Conservation (phyloP, 2,888 invertebrate genomes). For the Timandra comae region DNA sequence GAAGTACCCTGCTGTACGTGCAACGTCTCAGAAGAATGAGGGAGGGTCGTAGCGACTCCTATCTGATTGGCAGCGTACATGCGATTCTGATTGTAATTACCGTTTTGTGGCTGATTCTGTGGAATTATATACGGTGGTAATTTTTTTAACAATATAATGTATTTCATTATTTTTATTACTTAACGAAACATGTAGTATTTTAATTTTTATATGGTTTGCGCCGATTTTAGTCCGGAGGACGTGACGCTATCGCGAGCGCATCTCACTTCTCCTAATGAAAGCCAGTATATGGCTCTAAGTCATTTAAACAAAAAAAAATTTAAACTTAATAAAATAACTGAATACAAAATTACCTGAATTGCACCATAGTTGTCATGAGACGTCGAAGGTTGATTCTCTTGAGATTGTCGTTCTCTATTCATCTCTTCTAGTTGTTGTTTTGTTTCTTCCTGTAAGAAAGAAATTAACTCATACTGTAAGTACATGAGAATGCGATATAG, state of each 20-base stretch:
- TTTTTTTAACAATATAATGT: neutral
- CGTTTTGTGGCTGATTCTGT: constrained; percentile 47
- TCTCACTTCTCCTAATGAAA: too few species aligned
- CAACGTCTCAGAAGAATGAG: constrained; percentile 46
- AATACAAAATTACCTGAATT: constrained; percentile 42
- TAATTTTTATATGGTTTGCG: too few species aligned
- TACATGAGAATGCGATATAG: too few species aligned
- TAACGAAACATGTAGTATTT: too few species aligned
- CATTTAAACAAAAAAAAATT: too few species aligned
- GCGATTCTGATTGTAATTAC: constrained; percentile 53
- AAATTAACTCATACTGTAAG: too few species aligned
- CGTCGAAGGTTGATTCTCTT: constrained; percentile 54
- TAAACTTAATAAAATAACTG: too few species aligned
- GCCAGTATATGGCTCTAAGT: too few species aligned
- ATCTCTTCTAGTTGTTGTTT: constrained; percentile 70
- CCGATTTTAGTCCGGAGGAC: too few species aligned
- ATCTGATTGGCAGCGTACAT: constrained; percentile 69
- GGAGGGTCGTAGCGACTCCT: constrained; percentile 68
- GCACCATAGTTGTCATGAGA: constrained; percentile 56
- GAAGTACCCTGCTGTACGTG: constrained; percentile 35
- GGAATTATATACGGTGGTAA: too few species aligned
- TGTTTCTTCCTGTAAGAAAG: constrained; percentile 59
- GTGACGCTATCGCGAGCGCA: too few species aligned
- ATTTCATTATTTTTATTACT: too few species aligned
- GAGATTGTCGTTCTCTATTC: constrained; percentile 55